Base-by-base conservation (phyloP, 2,797 vertebrate genomes). In the Sternotherus odoratus region DNA sequence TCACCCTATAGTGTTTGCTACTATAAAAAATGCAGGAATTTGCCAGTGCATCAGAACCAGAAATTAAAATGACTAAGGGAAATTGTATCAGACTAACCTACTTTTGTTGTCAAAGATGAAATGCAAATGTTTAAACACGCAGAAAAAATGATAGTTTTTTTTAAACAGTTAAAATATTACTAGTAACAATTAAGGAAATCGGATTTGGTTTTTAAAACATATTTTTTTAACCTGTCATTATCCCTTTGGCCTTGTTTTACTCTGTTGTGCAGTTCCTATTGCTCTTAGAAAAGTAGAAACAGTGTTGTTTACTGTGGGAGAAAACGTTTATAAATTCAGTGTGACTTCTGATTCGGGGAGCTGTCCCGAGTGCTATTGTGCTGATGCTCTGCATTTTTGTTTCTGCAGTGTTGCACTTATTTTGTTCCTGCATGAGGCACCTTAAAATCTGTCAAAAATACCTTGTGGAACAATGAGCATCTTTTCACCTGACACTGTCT, bases 401-500 rank as follows among this genome's bases (percentile, higher is more conserved):
- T 15, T 46, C 51, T 86, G 48, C 56, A 30, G 21, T 53, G 36
- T 16, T 83, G 75, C 43, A n/a, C 28, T 79, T 88, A 60, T 72
- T 4, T 91, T 49, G 83, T 21, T 13, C 30, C 11, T 54, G 23
- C 3, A 3, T 82, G n/a, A 75, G 86, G 78, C 60, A 19, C 51
- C 24, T 95, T 87, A 82, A 90, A 96, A 95, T 82, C 26, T 12
- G 39, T 88, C 69, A 26, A 86, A 53, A 92, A 19, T 93, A 88
- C 26, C 66, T 83, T 80, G 30, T 95, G 54, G 30, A 92, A 94
- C 87, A 66, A 92, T 85, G 82, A 93, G 19, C 46, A 49, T 66
- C 75, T 94, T 89, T 83, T 87, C 2, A 5, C 57, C 77, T 95
- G 93, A 90, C 87, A 60, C 4, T 77, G 12, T 78, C 88, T 95